Evolutionary conservation across 1,140 invertebrate species (phyloP).

Genomic region (Ditylenchus dipsaci): DNA sequence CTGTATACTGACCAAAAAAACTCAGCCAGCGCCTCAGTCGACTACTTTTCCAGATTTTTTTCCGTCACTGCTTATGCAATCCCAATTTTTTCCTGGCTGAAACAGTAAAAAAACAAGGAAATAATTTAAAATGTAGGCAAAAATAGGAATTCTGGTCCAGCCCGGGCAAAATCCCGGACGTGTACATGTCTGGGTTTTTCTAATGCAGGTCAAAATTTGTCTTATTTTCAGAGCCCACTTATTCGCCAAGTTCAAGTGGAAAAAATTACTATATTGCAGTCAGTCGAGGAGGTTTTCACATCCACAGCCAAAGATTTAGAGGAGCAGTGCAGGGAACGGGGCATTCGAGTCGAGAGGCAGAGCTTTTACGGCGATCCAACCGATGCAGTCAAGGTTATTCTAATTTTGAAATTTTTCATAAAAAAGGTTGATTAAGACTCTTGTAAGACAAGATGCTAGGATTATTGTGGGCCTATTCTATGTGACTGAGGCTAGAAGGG

Average conservation of each 20-base stretch:
- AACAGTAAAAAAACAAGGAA: no score
- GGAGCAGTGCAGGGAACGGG: slow-evolving; percentile 81
- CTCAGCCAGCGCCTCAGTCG: no score
- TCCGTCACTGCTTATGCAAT: no score
- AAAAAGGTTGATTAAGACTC: background rate
- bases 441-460: slow-evolving; percentile 76
- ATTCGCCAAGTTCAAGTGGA: slow-evolving; percentile 94
- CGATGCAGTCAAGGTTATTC: slow-evolving; percentile 62
- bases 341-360: slow-evolving; percentile 86
- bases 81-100: no score
- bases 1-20: no score
- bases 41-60: no score
- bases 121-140: no score
- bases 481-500: slow-evolving; percentile 85
- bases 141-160: no score
- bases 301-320: slow-evolving; percentile 98
- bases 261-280: slow-evolving; percentile 91
- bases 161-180: no score
- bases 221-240: slow-evolving; percentile 72
- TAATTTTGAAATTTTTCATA: background rate
- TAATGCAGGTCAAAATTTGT: no score
- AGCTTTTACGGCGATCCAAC: slow-evolving; percentile 92
- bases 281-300: slow-evolving; percentile 98
- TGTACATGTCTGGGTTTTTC: no score
- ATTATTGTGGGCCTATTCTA: slow-evolving; percentile 98